Base-by-base conservation (phyloP, 2,113 vertebrate species). In the Platichthys stellatus region DNA sequence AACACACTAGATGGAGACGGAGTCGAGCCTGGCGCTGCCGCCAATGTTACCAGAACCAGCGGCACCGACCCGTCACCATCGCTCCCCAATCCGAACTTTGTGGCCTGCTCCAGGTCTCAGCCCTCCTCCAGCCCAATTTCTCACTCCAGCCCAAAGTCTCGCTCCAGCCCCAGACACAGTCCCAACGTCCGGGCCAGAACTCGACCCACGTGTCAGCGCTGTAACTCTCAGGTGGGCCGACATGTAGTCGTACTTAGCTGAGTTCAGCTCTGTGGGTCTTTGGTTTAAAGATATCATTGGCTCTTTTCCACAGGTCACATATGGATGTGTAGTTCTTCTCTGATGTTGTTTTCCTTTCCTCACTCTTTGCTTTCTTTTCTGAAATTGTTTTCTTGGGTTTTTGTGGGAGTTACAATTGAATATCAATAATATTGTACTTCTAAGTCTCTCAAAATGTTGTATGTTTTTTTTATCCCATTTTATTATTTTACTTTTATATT, bases 181-280 rank as follows among this genome's bases (percentile, higher is more conserved):
- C 90, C 74, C 35, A 72, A 49, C 2, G 40, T 57, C 45, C 85
- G 81, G 38, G 13, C 60, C 49, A 85, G 75, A 57, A 38, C 20
- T 0, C 72, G 13, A 13, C 77, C 80, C 5, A 0, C 78, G 4
- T 89, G 69, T 57, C 73, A 85, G 76, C 89, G 92, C 59, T 76
- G 47, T 77, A 79, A 72, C 82, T 93, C 92, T 24, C 92, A 93
- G 89, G 92, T 92, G 71, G 43, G 63, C 14, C 2, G 4, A 17
- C 3, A 3, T 38, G 45, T 47, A 17, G 45, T 47, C 7, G 0
- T 10, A 8, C 35, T 38, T 10, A 38, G 35, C 9, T 38, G 35
- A 38, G 35, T 38, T 38, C 35, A 38, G 9, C 35, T 38, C 9
- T 38, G 9, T 2, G 35, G 9, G 9, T 38, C 35, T 38, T 38